Conservation (phyloP, 2,113 vertebrate genomes). For the Xiphophorus hellerii region DNA sequence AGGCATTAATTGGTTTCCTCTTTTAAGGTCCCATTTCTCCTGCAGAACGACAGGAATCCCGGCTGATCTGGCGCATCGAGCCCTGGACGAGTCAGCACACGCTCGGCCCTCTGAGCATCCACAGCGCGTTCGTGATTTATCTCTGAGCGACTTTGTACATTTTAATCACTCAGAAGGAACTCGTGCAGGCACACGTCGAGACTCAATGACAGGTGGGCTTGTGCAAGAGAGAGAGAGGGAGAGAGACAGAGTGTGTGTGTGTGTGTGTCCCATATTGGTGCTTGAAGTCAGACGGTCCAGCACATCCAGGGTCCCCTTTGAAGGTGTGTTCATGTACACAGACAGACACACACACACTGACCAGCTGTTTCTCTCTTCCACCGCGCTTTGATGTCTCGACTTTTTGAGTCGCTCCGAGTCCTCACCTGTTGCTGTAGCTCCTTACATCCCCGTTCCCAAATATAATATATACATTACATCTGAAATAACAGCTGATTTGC, state of each 20-base stretch:
- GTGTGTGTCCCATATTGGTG: constrained; percentile 27
- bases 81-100: constrained; percentile 54
- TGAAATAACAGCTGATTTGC: not conserved
- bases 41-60: constrained; percentile 34
- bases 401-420: constrained; percentile 39
- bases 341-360: constrained; percentile 49
- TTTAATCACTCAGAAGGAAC: constrained; percentile 56
- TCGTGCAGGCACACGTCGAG: constrained; percentile 38
- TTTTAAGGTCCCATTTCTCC: constrained; percentile 3
- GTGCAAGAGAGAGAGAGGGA: constrained; percentile 20
- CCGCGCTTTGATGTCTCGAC: constrained; percentile 67
- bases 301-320: constrained; percentile 66
- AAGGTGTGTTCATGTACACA: constrained; percentile 63
- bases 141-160: constrained; percentile 41
- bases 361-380: constrained; percentile 70
- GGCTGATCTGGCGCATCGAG: constrained; percentile 27
- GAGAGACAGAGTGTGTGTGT: not conserved
- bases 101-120: constrained; percentile 30
- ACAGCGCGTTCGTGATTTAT: constrained; percentile 57
- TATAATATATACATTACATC: not conserved
- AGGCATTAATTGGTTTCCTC: not conserved
- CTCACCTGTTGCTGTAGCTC: not conserved
- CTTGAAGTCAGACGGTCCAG: constrained; percentile 66
- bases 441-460: not conserved
- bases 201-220: constrained; percentile 55